Percentiles rank a stretch among this genome's conserved stretches.
Conservation (phyloP, 1,140 invertebrate species). For the Coptotermes formosanus region DNA sequence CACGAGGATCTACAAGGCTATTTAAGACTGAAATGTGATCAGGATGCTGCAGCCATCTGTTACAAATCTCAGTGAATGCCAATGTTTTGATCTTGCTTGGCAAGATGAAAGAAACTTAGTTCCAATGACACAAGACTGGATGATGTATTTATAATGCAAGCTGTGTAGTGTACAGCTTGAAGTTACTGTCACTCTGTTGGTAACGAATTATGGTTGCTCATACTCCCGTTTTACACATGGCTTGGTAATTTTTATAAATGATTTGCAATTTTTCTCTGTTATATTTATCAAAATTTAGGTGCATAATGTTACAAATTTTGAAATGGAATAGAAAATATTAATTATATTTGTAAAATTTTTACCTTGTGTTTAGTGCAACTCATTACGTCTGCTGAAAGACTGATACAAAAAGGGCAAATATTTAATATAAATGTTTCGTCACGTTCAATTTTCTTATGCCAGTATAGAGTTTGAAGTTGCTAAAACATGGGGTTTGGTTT, state of each 20-base stretch:
- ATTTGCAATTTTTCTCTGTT: no score
- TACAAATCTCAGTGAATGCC: not conserved
- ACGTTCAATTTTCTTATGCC: no score
- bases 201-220: not conserved
- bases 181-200: not conserved
- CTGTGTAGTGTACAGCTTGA: not conserved
- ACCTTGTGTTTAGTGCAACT: not conserved
- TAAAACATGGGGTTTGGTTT: not conserved
- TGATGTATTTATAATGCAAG: not conserved
- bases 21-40: conserved; percentile 21
- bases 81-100: not conserved
- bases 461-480: not conserved
- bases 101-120: not conserved
- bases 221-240: not conserved
- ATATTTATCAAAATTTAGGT: not conserved
- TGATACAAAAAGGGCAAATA: not conserved
- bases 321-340: not conserved
- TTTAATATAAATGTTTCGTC: not conserved
- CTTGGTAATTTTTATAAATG: not conserved
- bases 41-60: not conserved
- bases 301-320: not conserved
- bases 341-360: not conserved
- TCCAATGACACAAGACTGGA: not conserved
- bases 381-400: not conserved
- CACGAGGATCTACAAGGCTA: conserved; percentile 67